Percentiles rank a stretch among this genome's conserved stretches.
These are phyloP conservation scores for Dysmachus trigonus DNA, from an alignment of 2,888 invertebrate genomes.

Conservation along the genomic window DNA sequence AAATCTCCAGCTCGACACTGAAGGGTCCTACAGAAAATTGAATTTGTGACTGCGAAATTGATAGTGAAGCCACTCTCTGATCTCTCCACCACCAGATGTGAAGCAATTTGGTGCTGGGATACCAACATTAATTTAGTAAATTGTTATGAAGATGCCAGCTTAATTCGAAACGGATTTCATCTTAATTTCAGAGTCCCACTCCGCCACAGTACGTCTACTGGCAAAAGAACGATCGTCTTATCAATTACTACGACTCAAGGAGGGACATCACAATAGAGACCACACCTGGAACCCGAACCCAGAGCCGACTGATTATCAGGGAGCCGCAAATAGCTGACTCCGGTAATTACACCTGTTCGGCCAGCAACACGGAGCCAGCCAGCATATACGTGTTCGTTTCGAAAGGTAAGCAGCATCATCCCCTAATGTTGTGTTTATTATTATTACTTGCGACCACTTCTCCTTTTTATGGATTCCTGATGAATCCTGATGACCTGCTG, in stretches of 20 bases:
- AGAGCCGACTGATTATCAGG: constrained; percentile 84
- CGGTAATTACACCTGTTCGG: constrained; percentile 91
- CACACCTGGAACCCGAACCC: constrained; percentile 83
- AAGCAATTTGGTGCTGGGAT: background rate
- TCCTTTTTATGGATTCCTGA: constrained; percentile 46
- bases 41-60: background rate
- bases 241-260: constrained; percentile 88
- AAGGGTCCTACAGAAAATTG: background rate
- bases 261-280: constrained; percentile 84
- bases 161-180: background rate
- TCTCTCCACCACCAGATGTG: background rate
- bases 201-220: constrained; percentile 95
- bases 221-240: constrained; percentile 94
- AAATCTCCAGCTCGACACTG: background rate
- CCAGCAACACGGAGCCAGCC: constrained; percentile 88
- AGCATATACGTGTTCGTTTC: constrained; percentile 91
- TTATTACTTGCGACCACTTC: constrained; percentile 22
- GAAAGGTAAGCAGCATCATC: constrained; percentile 73
- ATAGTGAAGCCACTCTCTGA: background rate
- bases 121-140: background rate
- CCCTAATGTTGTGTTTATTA: background rate
- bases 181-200: constrained; percentile 78
- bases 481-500: constrained; percentile 47
- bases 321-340: constrained; percentile 85
- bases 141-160: background rate